Conservation (phyloP, 2,888 invertebrate species). For the Hemicrepidius hirtus region DNA sequence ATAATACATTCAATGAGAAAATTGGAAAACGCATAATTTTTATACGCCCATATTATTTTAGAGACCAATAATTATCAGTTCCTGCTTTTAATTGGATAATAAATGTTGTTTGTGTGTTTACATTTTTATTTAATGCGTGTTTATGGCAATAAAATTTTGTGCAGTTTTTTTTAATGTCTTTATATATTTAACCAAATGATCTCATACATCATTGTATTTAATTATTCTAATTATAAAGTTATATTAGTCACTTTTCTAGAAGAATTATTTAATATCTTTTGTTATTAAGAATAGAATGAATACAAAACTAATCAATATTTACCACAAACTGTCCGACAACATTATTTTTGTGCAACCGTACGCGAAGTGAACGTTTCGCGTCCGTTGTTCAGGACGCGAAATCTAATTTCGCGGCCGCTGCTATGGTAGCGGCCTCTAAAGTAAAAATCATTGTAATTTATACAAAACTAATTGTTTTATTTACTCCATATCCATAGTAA, state of each 20-base stretch:
- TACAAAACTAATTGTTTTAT: too few species aligned
- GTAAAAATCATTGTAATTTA: too few species aligned
- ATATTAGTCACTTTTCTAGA: not conserved
- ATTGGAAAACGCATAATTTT: not conserved
- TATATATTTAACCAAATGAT: not conserved
- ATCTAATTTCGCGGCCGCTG: too few species aligned
- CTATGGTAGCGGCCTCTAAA: too few species aligned
- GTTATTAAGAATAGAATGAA: too few species aligned
- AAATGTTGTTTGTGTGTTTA: conserved; percentile 20
- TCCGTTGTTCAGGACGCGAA: too few species aligned
- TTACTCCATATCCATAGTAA: too few species aligned
- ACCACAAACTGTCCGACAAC: too few species aligned
- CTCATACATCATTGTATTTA: not conserved
- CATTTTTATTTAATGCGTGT: conserved; percentile 11
- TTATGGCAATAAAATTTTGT: conserved; percentile 18
- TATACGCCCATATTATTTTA: not conserved
- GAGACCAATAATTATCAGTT: conserved; percentile 5
- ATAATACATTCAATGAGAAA: not conserved
- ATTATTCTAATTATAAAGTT: not conserved
- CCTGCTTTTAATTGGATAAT: conserved; percentile 11
- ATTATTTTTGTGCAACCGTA: too few species aligned
- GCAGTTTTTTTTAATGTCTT: conserved; percentile 6
- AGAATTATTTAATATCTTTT: too few species aligned
- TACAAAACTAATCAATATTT: too few species aligned
- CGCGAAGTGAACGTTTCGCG: too few species aligned